Conservation (phyloP, 2,113 vertebrate species). For the Gymnobelideus leadbeateri region DNA sequence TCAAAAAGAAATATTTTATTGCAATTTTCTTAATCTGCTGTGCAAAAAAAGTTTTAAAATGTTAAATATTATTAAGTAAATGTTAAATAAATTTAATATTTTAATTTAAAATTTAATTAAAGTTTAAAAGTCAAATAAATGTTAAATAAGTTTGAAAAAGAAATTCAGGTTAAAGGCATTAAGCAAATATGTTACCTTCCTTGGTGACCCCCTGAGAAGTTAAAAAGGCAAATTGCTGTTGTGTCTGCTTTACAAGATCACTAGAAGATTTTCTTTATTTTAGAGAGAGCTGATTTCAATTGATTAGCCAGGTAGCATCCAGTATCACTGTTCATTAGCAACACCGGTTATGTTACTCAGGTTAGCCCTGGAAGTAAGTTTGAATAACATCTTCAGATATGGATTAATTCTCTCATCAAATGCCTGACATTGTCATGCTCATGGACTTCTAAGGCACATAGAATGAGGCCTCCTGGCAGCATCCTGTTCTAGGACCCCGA, state of each 20-base stretch:
- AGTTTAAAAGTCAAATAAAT: no score
- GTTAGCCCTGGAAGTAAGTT: conserved; percentile 47
- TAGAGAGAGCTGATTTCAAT: fast-evolving
- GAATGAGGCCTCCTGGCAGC: conserved; percentile 46
- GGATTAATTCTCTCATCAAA: conserved; percentile 58
- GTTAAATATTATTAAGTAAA: no score
- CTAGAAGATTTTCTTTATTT: background rate
- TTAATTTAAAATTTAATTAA: no score
- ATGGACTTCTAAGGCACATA: conserved; percentile 81
- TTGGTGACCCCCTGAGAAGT: conserved; percentile 17
- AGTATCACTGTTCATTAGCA: background rate
- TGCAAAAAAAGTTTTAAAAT: conserved; percentile 72
- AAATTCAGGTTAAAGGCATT: conserved; percentile 44
- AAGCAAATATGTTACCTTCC: background rate
- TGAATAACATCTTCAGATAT: conserved; percentile 62
- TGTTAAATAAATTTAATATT: no score
- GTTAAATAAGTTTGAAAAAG: conserved; percentile 65
- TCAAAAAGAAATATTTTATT: conserved; percentile 61
- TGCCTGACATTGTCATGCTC: conserved; percentile 51
- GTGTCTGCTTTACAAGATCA: background rate
- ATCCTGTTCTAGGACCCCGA: conserved; percentile 68
- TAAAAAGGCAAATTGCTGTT: background rate
- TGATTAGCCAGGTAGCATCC: conserved; percentile 38
- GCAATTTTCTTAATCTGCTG: conserved; percentile 37
- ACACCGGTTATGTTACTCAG: conserved; percentile 42